Conservation (phyloP, 1,140 invertebrate species). For the Ylistrum balloti region DNA sequence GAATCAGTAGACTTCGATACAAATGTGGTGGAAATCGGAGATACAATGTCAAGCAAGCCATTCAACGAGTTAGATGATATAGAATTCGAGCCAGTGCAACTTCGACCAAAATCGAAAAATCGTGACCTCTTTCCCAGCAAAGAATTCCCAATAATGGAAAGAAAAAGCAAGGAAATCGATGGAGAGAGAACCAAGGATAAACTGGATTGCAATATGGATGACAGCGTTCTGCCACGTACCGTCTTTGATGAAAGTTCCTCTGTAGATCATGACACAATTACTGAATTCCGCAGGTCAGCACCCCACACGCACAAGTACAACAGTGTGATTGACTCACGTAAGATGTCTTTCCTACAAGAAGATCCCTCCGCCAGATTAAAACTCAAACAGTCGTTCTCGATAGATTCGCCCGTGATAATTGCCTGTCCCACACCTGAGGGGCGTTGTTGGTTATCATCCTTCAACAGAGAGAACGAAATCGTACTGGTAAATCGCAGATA, state of each 20-base stretch:
- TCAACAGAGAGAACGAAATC: constrained; percentile 13
- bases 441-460: neutral
- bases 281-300: neutral
- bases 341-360: neutral
- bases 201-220: neutral
- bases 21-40: neutral
- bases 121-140: neutral
- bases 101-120: neutral
- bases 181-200: neutral
- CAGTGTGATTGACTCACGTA: neutral
- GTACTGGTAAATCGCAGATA: neutral
- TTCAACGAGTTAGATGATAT: neutral
- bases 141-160: constrained; percentile 15
- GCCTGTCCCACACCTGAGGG: neutral
- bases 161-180: neutral
- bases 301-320: neutral
- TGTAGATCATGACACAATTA: neutral
- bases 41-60: neutral
- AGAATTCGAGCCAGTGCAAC: neutral
- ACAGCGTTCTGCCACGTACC: neutral
- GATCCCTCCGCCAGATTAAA: neutral
- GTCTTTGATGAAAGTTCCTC: neutral
- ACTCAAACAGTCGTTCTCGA: neutral
- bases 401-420: neutral
- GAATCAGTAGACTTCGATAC: neutral